These are phyloP conservation scores for Amphiura filiformis DNA, from an alignment of 35 echinoderm and acorn worm genomes.

Conservation along the genomic window DNA sequence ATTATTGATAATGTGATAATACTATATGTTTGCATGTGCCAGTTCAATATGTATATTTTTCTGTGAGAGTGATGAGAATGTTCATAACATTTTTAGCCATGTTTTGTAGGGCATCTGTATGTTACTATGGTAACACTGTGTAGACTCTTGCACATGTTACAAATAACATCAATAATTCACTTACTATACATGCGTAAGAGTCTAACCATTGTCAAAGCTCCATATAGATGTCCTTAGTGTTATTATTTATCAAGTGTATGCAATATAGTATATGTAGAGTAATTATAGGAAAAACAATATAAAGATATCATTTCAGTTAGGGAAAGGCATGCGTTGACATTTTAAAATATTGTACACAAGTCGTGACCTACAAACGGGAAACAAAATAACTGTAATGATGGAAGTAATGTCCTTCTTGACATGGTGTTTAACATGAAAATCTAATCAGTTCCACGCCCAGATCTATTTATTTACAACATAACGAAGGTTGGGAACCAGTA, in stretches of 20 bases:
- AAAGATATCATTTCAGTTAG: no score
- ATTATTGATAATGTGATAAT: background rate
- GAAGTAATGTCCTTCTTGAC: no score
- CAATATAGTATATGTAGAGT: background rate
- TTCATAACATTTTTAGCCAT: background rate
- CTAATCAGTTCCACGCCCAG: no score
- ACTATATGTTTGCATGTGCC: background rate
- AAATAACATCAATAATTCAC: no score
- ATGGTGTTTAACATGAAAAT: no score
- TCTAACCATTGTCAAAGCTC: background rate
- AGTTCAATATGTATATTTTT: background rate
- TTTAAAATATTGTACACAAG: no score
- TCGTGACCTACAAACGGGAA: no score
- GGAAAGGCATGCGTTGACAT: no score
- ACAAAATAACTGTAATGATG: no score
- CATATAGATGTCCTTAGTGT: background rate
- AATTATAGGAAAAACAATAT: background rate
- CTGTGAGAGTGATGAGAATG: background rate
- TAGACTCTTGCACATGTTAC: no score
- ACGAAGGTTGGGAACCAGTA: no score
- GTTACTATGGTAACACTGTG: background rate
- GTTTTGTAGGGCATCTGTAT: background rate
- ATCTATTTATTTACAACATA: no score
- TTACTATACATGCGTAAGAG: background rate
- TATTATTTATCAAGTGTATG: constrained; percentile 10